phyloP scores from a whole-genome alignment of 2,797 vertebrate genomes.

The Melanotaenia pygmaea region DNA sequence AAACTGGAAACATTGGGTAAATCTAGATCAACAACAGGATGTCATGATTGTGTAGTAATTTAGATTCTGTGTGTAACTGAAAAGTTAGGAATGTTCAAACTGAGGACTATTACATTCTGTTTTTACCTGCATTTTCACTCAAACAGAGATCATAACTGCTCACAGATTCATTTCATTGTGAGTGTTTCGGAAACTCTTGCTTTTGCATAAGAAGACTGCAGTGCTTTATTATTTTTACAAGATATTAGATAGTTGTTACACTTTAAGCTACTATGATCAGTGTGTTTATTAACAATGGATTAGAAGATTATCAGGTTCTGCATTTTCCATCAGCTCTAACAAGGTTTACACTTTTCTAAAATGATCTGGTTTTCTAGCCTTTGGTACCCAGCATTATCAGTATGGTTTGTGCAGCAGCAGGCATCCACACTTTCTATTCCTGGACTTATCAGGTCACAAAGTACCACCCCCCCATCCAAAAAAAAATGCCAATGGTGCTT shows the following conservation, averaged over 20 bases:
- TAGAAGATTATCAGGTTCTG: slow-evolving; percentile 2
- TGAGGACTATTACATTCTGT: not conserved
- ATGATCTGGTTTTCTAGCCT: slow-evolving; percentile 1
- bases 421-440: not conserved
- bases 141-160: too few species aligned
- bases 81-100: not conserved
- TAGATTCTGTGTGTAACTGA: not conserved
- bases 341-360: not conserved
- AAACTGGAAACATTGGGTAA: not conserved
- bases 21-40: not conserved
- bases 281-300: slow-evolving; percentile 16
- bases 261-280: slow-evolving; percentile 1
- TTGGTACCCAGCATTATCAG: not conserved
- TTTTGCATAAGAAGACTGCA: not conserved
- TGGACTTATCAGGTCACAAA: not conserved
- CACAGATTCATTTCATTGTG: not conserved
- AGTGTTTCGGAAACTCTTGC: not conserved
- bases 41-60: too few species aligned
- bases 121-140: not conserved
- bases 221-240: not conserved
- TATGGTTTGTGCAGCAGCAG: not conserved
- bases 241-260: not conserved
- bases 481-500: slow-evolving; percentile 1
- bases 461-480: not conserved
- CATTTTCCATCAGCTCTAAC: not conserved